A percentile compares a stretch with the other conserved stretches of the same genome.
Evolutionary conservation across 2,888 invertebrate genomes (phyloP).

Genomic region (Hesperia comma): DNA sequence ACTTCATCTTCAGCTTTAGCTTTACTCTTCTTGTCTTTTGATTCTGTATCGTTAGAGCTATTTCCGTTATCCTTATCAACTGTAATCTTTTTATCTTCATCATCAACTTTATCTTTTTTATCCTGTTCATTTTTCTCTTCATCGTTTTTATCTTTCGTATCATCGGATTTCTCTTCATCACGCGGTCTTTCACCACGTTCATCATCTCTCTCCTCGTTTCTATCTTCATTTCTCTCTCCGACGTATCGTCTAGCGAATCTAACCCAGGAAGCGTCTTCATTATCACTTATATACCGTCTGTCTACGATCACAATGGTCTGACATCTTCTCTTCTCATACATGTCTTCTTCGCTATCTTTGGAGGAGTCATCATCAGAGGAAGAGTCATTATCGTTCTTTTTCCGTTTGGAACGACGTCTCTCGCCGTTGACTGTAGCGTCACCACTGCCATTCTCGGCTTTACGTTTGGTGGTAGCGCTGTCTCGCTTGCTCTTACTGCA

Average conservation of each 20-base stretch:
- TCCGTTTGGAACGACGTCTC: background rate
- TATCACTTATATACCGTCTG: slow-evolving; percentile 15
- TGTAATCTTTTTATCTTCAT: background rate
- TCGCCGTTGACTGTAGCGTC: slow-evolving; percentile 23
- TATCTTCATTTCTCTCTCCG: too few relatives aligned
- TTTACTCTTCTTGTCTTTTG: background rate
- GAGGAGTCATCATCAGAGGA: background rate
- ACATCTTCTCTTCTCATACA: slow-evolving; percentile 10
- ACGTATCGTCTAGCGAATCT: background rate
- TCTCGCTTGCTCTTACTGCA: slow-evolving; percentile 6
- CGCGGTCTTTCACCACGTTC: background rate
- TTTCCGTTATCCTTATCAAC: background rate
- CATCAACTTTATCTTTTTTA: background rate
- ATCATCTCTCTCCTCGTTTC: too few relatives aligned
- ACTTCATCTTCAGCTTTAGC: slow-evolving; percentile 14
- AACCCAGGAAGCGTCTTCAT: slow-evolving; percentile 7
- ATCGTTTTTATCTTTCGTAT: too few relatives aligned
- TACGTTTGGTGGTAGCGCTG: background rate
- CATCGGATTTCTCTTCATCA: slow-evolving; percentile 9
- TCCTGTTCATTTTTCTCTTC: slow-evolving; percentile 16
- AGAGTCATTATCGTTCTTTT: background rate
- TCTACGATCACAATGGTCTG: slow-evolving; percentile 22
- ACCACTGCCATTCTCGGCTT: slow-evolving; percentile 13
- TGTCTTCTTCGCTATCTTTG: slow-evolving; percentile 6
- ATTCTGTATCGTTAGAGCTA: background rate